Base-by-base conservation (phyloP, 1,140 invertebrate genomes). In the Drosophila subpulchrella region DNA sequence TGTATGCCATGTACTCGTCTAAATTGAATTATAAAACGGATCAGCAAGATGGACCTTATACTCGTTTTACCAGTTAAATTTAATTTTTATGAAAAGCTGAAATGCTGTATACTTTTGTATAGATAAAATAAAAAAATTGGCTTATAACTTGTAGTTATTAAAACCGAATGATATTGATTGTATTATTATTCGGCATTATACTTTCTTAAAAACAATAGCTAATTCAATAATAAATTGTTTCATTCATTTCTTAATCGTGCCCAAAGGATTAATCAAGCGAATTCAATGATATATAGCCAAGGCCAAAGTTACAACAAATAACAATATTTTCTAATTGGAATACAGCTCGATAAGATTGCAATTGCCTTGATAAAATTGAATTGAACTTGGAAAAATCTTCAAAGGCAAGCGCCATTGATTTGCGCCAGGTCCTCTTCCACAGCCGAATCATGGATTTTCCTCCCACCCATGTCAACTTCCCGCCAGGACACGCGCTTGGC, bases 1-100 rank as follows among this genome's bases (percentile, higher is more conserved):
- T 60, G 32, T 36, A 42, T 20, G 53, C 48, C 48, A 12, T 55
- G 46, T 46, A 53, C 32, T 59, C 41, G 41, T 44, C 77, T 79
- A 79, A 86, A 86, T 86, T 86, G 82, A 86, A 86, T 86, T 88
- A 65, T 76, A 61, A 85, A 81, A 76, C 38, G 59, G 60, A 56
- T 48, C 54, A 15, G 36, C 36, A 2, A 57, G 10, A n/a, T n/a
- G 8, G 12, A 20, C 20, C 20, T 20, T 2, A 20, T 20, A 20
- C 20, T 20, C 1, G 1, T 20, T 20, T 20, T 20, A 20, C 20
- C 0, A 20, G 2, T 20, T 0, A 20, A 20, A 20, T 2, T 20
- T 1, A 20, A 20, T 20, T 20, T 20, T 20, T 20, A 20, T 20
- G 20, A 20, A 20, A 20, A 20, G 20, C 20, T 20, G 0, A 20